These are phyloP conservation scores for Chionis minor DNA, from an alignment of 2,113 vertebrate genomes.

Conservation along the genomic window DNA sequence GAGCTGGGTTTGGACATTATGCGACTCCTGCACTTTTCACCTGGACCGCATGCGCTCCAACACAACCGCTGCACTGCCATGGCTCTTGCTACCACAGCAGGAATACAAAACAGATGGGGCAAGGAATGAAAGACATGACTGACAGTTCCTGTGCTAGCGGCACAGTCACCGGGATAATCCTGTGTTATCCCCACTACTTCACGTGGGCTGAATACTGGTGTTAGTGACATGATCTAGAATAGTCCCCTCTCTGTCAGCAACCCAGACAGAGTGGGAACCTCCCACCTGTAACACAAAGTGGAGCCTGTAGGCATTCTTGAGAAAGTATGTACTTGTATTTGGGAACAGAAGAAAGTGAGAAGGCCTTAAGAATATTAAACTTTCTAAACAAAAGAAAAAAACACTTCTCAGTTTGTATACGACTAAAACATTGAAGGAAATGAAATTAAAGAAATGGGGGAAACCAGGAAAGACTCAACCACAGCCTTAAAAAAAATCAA, in stretches of 20 bases:
- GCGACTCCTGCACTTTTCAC: not conserved
- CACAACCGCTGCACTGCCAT: not conserved
- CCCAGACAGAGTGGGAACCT: not conserved
- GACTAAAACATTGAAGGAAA: not conserved
- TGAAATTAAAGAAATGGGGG: not conserved
- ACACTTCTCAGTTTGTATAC: not conserved
- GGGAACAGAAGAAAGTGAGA: not conserved
- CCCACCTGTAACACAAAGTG: too few species aligned
- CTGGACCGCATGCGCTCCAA: accelerated
- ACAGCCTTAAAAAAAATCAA: not conserved
- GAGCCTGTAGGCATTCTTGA: not conserved
- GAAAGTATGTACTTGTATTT: not conserved
- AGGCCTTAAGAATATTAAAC: not conserved
- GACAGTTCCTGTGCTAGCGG: not conserved
- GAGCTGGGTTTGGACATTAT: not conserved
- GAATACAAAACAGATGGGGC: not conserved
- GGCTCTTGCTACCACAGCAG: not conserved
- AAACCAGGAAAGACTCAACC: not conserved
- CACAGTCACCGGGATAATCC: not conserved
- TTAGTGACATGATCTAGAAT: accelerated
- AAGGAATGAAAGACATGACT: not conserved
- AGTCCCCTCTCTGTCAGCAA: not conserved
- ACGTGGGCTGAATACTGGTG: not conserved
- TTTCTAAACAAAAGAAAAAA: not conserved
- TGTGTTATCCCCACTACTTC: not conserved